Evolutionary conservation across 30 jellyfish, hydroid and myxozoan species (phyloP), one percentile per base, ranked within the genome.

Genomic region (Catostylus mosaicus): DNA sequence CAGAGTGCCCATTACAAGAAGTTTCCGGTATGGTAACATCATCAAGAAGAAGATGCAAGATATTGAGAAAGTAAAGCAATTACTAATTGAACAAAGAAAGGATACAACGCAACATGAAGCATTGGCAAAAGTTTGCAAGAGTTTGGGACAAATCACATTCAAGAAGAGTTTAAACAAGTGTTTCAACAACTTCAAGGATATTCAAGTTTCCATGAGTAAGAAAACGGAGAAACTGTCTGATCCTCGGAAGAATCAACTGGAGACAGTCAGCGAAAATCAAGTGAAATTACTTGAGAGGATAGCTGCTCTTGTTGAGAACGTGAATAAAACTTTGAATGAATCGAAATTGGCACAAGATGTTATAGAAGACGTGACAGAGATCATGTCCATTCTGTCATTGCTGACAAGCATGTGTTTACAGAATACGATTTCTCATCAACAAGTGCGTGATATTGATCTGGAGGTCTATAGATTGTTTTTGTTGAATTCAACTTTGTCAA

Each of bases 11-110:
- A 80, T 88, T 7, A 48, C 73, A 19, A 50, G 30, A 31, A 52
- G 87, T 34, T 32, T 27, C 66, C 70, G 95, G 33, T 82, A 89
- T 60, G 95, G 91, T 23, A 82, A 82, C 67, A 27, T 65, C 19
- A 52, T 81, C 36, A 89, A 82, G 63, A 57, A 38, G 37, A 19
- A 18, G 19, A 36, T 48, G 79, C 30, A 65, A 18, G 95, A 89
- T 63, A 40, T 88, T 30, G 84, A 81, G 16, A 46, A 52, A 14
- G 93, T 88, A 36, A 88, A 88, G 64, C 45, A 51, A 30, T 24
- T 27, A 29, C 45, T 77, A 12, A 32, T 86, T 30, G 72, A 59
- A 16, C 70, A 87, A 38, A 80, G 88, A 23, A 23, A 59, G 23
- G 71, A 59, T 26, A 23, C 16, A 19, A 18, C 71, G 19, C 71